These are phyloP conservation scores for Pandion haliaetus DNA, from an alignment of 2,113 vertebrate genomes.

Conservation along the genomic window DNA sequence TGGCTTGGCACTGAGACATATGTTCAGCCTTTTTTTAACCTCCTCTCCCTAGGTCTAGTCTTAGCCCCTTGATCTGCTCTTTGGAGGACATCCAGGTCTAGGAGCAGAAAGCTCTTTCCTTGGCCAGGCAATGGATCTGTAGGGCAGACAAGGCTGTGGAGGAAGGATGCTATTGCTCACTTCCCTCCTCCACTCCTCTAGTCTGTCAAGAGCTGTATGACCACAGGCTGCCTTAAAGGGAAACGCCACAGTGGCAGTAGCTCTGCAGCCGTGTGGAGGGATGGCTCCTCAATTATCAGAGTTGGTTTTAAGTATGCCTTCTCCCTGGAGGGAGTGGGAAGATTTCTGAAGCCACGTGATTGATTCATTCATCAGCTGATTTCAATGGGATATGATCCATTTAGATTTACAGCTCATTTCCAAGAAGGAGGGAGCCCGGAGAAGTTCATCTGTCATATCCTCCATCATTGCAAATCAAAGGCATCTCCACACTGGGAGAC, in stretches of 20 bases:
- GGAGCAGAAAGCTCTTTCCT: neutral
- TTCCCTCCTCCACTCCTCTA: neutral
- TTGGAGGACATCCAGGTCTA: neutral
- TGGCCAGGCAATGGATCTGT: neutral
- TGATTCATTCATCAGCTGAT: neutral
- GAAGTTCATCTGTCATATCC: neutral
- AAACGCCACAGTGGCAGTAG: accelerated
- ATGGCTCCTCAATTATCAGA: neutral
- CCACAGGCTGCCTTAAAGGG: neutral
- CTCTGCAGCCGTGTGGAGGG: accelerated
- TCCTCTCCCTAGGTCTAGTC: neutral
- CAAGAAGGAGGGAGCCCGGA: neutral
- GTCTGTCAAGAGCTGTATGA: neutral
- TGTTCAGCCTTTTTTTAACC: neutral
- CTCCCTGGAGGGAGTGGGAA: neutral
- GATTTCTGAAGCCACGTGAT: neutral
- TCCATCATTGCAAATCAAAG: neutral
- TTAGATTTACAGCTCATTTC: neutral
- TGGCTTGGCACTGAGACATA: neutral
- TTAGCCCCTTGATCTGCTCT: neutral
- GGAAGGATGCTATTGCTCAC: neutral
- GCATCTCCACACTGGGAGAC: accelerated
- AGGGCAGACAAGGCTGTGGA: neutral
- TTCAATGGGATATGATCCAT: neutral
- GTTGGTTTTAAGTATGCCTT: accelerated